phyloP scores from a whole-genome alignment of 2,113 vertebrate genomes.

The Pampusana beccarii region DNA sequence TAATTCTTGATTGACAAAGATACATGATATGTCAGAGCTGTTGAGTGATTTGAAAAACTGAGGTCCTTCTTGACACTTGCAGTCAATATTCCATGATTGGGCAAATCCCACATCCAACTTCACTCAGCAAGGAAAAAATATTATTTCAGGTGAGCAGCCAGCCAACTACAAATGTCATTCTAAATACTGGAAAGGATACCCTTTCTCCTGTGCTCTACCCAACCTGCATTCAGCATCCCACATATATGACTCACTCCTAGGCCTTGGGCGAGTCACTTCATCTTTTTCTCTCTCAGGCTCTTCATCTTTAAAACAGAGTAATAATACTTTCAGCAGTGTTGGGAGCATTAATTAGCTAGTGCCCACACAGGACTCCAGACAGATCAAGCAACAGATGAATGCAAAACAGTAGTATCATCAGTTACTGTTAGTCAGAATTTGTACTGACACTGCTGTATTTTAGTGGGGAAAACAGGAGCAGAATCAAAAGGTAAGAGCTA shows the following conservation, averaged over 20 bases:
- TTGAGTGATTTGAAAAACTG: background rate
- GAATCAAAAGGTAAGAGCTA: background rate
- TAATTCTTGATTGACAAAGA: background rate
- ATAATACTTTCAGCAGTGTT: constrained; percentile 36
- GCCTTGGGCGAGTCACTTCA: constrained; percentile 46
- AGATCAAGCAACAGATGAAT: constrained; percentile 27
- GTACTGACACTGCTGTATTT: constrained; percentile 15
- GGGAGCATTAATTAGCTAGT: constrained; percentile 53
- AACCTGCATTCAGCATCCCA: constrained; percentile 38
- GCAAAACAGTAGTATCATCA: constrained; percentile 32
- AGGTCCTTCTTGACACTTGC: background rate
- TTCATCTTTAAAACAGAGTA: constrained; percentile 25
- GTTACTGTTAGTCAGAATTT: constrained; percentile 65
- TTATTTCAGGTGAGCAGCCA: background rate
- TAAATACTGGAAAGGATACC: constrained; percentile 3
- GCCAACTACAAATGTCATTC: background rate
- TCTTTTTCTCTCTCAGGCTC: constrained; percentile 31
- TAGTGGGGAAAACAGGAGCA: background rate
- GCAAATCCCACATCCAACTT: background rate
- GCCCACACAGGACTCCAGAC: constrained; percentile 45
- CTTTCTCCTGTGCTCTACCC: constrained; percentile 1
- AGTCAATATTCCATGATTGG: background rate
- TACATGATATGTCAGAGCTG: background rate
- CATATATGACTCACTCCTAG: constrained; percentile 43
- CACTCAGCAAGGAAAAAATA: background rate